phyloP scores from a whole-genome alignment of 2,113 vertebrate genomes.

The Emydocephalus ijimae region DNA sequence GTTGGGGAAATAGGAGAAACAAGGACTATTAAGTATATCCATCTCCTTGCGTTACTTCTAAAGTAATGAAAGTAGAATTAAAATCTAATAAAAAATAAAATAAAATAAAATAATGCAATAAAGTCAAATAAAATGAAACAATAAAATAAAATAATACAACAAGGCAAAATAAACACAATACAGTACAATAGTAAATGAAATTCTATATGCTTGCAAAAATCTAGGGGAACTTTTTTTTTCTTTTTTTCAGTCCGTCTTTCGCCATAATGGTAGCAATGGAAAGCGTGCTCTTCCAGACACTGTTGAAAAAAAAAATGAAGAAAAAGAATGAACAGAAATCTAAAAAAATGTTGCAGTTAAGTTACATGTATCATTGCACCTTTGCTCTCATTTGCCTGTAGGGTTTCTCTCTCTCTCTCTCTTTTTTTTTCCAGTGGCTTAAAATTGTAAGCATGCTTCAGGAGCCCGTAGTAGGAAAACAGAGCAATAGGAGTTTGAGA shows the following conservation, averaged over 20 bases:
- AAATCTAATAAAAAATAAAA: too few relatives aligned
- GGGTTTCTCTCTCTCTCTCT: conserved; percentile 5
- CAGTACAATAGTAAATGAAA: neutral
- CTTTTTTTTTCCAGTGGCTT: neutral
- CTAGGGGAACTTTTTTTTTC: neutral
- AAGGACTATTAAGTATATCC: accelerated
- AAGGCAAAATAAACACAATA: neutral
- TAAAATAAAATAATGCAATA: neutral
- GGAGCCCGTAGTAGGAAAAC: neutral
- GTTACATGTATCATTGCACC: conserved; percentile 16
- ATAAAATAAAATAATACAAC: too few relatives aligned
- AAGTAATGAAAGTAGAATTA: neutral
- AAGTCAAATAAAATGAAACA: too few relatives aligned
- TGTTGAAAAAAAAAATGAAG: neutral
- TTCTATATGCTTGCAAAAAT: neutral
- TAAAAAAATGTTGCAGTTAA: neutral
- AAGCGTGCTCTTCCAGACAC: neutral
- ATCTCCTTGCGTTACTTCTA: neutral
- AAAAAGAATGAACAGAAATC: conserved; percentile 24
- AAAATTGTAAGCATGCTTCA: neutral
- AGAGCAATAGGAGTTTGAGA: neutral
- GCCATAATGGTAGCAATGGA: neutral
- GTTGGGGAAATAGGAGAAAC: neutral
- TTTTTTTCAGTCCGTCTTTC: neutral
- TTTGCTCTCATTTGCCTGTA: conserved; percentile 26